Base-by-base conservation (phyloP, 2,797 vertebrate genomes). In the Okamejei kenojei region DNA sequence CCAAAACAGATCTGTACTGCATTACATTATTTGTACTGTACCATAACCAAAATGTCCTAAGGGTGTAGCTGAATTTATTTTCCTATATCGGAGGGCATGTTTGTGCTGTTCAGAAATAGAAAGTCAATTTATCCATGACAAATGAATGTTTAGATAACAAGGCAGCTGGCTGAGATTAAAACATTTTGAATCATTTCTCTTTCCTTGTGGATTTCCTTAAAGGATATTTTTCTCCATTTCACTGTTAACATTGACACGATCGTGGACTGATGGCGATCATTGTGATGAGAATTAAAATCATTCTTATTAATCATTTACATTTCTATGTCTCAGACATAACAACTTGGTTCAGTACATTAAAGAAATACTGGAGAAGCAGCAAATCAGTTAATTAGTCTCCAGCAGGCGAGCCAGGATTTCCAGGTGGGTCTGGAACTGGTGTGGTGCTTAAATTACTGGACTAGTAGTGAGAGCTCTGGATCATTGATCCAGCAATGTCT, bases 61-160 rank as follows among this genome's bases (percentile, higher is more conserved):
- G 90, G 71, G 38, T 76, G 32, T 13, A 76, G 45, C 29, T 15
- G 8, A 13, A 54, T 9, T 92, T 61, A 29, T 74, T n/a, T 38
- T 54, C 54, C 68, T 54, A 29, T 35, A 92, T 38, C 32, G 38
- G 10, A 76, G 38, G 26, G 21, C 71, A 74, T 73, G 90, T 54
- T 76, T 54, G 45, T 76, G 26, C 8, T 29, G 23, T n/a, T 29
- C 58, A 54, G 68, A 92, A 26, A 91, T 29, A 91, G 90, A 68
- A 91, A 74, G 74, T 91, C 35, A 74, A 91, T 74, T 91, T 91
- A 91, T 91, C 90, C 65, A 91, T 19, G 32, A 45, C 71, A 74
- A 92, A 76, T 76, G 68, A 88, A 68, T 88, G 84, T 32, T 88
- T 68, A 21, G n/a, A 88, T 68, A 63, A 88, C 68, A 68, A 54